Base-by-base conservation (phyloP, 2,888 invertebrate genomes). In the Unio delphinus region DNA sequence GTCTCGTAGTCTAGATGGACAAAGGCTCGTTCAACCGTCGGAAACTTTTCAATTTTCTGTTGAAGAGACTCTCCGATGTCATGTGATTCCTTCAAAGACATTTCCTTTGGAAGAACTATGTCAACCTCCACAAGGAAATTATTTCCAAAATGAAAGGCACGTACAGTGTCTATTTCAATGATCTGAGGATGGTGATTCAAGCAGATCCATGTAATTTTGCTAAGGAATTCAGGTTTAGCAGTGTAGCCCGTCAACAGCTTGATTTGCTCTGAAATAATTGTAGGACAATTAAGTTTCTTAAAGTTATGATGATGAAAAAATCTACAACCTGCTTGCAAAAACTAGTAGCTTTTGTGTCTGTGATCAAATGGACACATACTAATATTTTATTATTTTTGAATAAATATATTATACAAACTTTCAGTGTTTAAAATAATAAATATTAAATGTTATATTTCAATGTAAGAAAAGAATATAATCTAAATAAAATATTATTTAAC, bases 1-100 rank as follows among this genome's bases (percentile, higher is more conserved):
- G 86, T 87, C 73, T 91, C 91, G 75, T 91, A 91, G 76, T 91
- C 91, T 5, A 90, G 80, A 78, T 91, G 91, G 0, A 91, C 91
- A 78, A 92, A 92, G 0, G 91, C 91, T 55, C 91, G 80, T 75
- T 91, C 91, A 18, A 91, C 91, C 68, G 90, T 89, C 26, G 89
- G 87, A 65, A 91, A 74, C 45, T 86, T 82, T 78, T 91, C 91
- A 59, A 91, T 83, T 75, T 90, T 90, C 67, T 87, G 87, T 80
- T 91, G 91, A 55, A 91, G 84, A 15, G 87, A 78, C 80, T 91
- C 91, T 4, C 89, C 89, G 61, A 92, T 91, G 79, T 91, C 90
- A 71, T 92, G 91, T 0, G 91, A 88, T 64, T 88, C 86, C 28
- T 83, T 83, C 58, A 91, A 79, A 0, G 81, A 79, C 90, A 91